Percentiles rank a stretch among this genome's conserved stretches.
Evolutionary conservation across 2,113 vertebrate genomes (phyloP).

Genomic region (Setophaga petechia): DNA sequence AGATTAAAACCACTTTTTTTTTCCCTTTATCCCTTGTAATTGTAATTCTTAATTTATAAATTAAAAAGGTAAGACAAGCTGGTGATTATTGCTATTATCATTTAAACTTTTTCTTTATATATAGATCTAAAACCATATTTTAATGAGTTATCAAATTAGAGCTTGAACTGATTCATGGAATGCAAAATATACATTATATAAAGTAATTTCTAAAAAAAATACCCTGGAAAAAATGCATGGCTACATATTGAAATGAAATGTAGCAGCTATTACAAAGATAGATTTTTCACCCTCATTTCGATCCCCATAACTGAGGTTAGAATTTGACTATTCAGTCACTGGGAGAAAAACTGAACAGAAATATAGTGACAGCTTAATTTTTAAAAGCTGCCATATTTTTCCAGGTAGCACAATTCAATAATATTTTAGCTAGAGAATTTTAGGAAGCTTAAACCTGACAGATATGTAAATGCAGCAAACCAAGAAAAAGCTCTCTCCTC

Average conservation of each 20-base stretch:
- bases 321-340: constrained; percentile 24
- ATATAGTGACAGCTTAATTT: constrained; percentile 53
- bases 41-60: not conserved
- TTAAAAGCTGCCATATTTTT: constrained; percentile 38
- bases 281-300: not conserved
- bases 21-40: not conserved
- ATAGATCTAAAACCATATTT: not conserved
- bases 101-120: not conserved
- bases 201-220: constrained; percentile 45
- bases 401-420: not conserved
- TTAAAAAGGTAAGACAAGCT: not conserved
- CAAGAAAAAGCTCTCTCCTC: not conserved
- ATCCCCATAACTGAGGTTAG: not conserved
- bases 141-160: not conserved
- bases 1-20: not conserved
- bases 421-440: constrained; percentile 22
- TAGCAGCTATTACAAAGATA: constrained; percentile 23
- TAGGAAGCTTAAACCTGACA: constrained; percentile 18
- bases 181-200: not conserved
- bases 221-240: constrained; percentile 1
- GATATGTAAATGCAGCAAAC: constrained; percentile 29
- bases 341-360: constrained; percentile 33
- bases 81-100: not conserved
- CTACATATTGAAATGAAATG: constrained; percentile 55
- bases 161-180: not conserved